Base-by-base conservation (phyloP, 2,888 invertebrate species). In the Apomyelois bistriatella region DNA sequence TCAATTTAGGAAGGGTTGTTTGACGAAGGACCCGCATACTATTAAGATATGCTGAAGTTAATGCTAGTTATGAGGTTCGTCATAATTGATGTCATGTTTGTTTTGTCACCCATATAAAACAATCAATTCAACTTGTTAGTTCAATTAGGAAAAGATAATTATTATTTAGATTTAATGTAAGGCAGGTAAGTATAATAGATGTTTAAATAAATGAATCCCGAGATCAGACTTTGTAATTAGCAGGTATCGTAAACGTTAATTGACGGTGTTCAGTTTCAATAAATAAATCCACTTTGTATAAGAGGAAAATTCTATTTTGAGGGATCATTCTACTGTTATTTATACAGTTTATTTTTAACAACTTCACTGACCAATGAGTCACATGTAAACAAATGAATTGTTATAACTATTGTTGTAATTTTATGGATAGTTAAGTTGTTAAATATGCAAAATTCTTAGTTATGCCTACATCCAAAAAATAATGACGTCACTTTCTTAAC, bases 1-100 rank as follows among this genome's bases (percentile, higher is more conserved):
- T 80, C 78, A 75, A 76, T 76, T 76, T 70, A 64, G 70, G 65
- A 71, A n/a, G 70, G 76, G 73, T 79, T 85, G 81, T 86, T 86
- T 87, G 82, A 80, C 68, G 72, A 81, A 68, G 73, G 73, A 65
- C 70, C 79, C 73, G 60, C 69, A 75, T 74, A 76, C 80, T 79
- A 82, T 84, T 81, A 79, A 75, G 74, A 74, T 68, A 65, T 58
- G 56, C 57, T 17, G 17, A 43, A 37, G 55, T 48, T 48, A 59
- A 62, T 58, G 64, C 62, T 58, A 55, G 61, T 58, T 61, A 60
- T 8, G 40, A 16, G 57, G 54, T 49, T 52, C 52, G 48, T 53
- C 64, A 64, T 68, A 74, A 70, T 77, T 71, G 71, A 70, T 72
- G 69, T 71, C 65, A 70, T 54, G 65, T 67, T 66, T 72, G 61